Base-by-base conservation (phyloP, 92 coral and sea anemone genomes). In the Porites evermanni region DNA sequence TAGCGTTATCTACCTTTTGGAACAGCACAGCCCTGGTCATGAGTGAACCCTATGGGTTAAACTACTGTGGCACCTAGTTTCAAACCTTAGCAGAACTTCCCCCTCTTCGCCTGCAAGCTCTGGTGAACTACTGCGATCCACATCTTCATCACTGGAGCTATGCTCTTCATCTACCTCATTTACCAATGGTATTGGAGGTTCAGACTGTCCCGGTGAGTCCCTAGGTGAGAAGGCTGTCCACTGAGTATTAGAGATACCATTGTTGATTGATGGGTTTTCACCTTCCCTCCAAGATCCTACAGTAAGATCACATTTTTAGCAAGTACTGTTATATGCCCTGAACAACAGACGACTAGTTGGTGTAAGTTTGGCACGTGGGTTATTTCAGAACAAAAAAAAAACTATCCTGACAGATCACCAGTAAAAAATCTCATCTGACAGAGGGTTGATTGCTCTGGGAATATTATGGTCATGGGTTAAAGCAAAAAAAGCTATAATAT, bases 91-190 rank as follows among this genome's bases (percentile, higher is more conserved):
- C 8, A 94, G 88, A 12, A 84, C 95, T 82, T 93, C 94, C 32
- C 95, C 96, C 32, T 94, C 95, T 80, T 94, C 98, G 1, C 95
- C 98, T 13, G 86, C 88, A 1, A 94, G 93, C 89, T 87, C 98
- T 52, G 97, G 97, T 13, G 97, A 91, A 59, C 95, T 90, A 69
- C 93, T 88, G 52, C 93, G 90, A n/a, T 92, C 95, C 11, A 89
- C 88, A 32, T 94, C 98, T 70, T 94, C 98, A 70, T 90, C 98
- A 79, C 98, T 94, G n/a, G 98, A 94, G 90, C 98, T 94, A 87
- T 94, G 93, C 12, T 91, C 93, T 53, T 88, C 93, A 26, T 92
- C 98, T 32, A 83, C 84, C 63, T 90, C 88, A 18, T 90, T 83
- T 2, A 61, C 79, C 75, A 85, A 88, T 63, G 78, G 64, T 44